A percentile compares a stretch with the other conserved stretches of the same genome.
Evolutionary conservation across 2,797 vertebrate species (phyloP).

Genomic region (Lemur catta): DNA sequence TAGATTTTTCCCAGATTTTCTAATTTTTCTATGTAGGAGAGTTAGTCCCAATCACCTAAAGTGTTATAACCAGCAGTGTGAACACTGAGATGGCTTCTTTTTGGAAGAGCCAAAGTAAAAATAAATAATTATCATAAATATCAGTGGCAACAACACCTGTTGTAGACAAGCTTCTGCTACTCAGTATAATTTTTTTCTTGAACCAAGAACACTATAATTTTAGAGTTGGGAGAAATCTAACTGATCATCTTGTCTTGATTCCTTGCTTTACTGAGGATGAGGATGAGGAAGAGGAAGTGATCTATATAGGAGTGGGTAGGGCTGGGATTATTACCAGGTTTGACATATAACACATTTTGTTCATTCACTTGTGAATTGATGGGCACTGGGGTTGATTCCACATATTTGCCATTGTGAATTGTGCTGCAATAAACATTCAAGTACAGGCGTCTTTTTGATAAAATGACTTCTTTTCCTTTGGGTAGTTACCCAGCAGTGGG

Average conservation of each 20-base stretch:
- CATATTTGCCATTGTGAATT: too few relatives aligned
- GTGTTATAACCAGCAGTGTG: neutral
- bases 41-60: neutral
- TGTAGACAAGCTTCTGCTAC: neutral
- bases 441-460: too few relatives aligned
- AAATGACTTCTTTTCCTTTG: too few relatives aligned
- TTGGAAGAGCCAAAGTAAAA: neutral
- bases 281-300: neutral
- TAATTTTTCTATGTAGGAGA: neutral
- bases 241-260: neutral
- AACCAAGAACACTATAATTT: neutral
- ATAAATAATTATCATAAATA: neutral
- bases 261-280: constrained; percentile 1
- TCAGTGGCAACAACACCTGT: neutral
- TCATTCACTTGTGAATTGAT: too few relatives aligned
- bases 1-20: neutral
- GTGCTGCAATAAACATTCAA: too few relatives aligned
- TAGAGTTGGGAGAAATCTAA: neutral
- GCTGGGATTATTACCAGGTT: neutral
- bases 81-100: neutral
- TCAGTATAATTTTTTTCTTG: neutral
- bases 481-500: too few relatives aligned
- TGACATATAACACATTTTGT: neutral
- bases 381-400: too few relatives aligned
- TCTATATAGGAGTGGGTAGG: neutral